phyloP scores from a whole-genome alignment of 2,888 invertebrate species.

The Myopa tessellatipennis region DNA sequence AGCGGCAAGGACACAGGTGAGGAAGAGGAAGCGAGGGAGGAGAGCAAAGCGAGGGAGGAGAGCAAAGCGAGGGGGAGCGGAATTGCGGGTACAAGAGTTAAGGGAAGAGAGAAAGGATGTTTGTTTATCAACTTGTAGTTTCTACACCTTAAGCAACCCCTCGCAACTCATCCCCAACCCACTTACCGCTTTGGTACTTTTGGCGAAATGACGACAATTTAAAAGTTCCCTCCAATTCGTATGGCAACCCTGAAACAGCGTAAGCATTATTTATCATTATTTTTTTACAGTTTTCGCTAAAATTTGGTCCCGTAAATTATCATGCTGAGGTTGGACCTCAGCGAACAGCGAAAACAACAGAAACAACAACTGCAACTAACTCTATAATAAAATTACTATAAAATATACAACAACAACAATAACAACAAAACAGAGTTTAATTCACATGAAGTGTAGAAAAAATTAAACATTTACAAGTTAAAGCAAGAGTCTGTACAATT shows the following conservation, averaged over 20 bases:
- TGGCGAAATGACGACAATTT: neutral
- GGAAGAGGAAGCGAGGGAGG: too few relatives aligned
- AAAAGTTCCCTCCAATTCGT: neutral
- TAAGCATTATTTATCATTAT: conserved; percentile 27
- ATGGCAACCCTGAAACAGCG: conserved; percentile 7
- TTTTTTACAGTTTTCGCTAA: neutral
- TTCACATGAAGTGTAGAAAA: neutral
- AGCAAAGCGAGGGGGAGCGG: too few relatives aligned
- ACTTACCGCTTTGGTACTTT: neutral
- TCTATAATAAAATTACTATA: neutral
- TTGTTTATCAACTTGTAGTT: neutral
- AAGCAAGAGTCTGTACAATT: neutral
- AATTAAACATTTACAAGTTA: neutral
- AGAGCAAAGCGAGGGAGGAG: too few relatives aligned
- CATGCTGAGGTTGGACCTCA: neutral
- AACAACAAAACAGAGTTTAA: neutral
- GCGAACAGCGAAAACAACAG: neutral
- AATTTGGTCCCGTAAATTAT: neutral
- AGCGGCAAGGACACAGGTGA: too few relatives aligned
- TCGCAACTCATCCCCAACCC: too few relatives aligned
- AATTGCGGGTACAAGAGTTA: neutral
- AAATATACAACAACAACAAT: neutral
- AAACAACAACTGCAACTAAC: neutral
- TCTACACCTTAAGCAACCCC: neutral
- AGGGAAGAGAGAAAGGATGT: neutral